Evolutionary conservation across 1,140 invertebrate genomes (phyloP).

Genomic region (Octopus sinensis): DNA sequence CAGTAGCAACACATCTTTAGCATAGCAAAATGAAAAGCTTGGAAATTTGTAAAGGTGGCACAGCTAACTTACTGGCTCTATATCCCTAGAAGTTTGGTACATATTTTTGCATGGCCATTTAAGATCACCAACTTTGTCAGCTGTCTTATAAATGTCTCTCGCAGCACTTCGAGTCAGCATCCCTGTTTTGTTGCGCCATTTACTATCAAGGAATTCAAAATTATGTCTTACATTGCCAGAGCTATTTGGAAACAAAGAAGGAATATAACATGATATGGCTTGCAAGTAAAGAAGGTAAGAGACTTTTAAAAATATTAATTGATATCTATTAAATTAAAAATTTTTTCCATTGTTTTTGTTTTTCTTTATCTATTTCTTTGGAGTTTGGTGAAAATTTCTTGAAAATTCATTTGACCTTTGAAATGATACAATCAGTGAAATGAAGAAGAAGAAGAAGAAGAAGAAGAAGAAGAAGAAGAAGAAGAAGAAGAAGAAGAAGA

Average conservation of each 20-base stretch:
- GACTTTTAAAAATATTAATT: neutral
- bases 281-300: neutral
- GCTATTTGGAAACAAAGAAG: neutral
- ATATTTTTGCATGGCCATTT: conserved; percentile 9
- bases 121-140: neutral
- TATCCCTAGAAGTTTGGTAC: neutral
- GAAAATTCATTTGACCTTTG: no score
- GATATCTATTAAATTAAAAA: neutral
- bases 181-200: neutral
- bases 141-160: conserved; percentile 2
- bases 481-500: neutral
- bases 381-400: neutral
- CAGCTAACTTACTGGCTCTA: conserved; percentile 9
- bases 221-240: conserved; percentile 3
- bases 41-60: neutral
- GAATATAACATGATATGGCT: neutral
- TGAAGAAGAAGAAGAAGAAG: neutral
- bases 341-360: neutral
- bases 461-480: neutral
- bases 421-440: no score
- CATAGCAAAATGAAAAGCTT: neutral
- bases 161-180: conserved; percentile 9
- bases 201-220: conserved; percentile 6
- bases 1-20: neutral
- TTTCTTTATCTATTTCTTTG: neutral